These are phyloP conservation scores for Takifugu ocellatus DNA, from an alignment of 2,797 vertebrate genomes.

Conservation along the genomic window DNA sequence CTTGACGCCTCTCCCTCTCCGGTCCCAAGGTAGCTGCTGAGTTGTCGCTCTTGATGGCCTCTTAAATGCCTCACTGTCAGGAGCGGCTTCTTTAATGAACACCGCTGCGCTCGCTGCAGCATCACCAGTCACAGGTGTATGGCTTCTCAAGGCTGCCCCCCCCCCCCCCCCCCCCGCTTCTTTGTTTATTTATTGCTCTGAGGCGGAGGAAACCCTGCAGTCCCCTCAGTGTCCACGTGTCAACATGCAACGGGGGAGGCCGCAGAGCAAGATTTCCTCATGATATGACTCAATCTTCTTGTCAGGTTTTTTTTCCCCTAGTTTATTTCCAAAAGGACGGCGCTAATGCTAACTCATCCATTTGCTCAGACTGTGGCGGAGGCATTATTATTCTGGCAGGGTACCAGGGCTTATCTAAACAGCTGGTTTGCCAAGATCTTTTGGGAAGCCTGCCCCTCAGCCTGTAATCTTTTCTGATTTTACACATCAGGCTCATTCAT, in stretches of 20 bases:
- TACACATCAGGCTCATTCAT: slow-evolving; percentile 69
- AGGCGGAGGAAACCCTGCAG: slow-evolving; percentile 44
- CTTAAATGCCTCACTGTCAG: slow-evolving; percentile 74
- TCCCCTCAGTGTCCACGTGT: slow-evolving; percentile 52
- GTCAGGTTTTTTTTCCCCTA: slow-evolving; percentile 1
- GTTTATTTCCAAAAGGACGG: background rate
- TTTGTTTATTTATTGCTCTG: slow-evolving; percentile 72
- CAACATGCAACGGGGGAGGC: slow-evolving; percentile 40
- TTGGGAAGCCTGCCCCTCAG: slow-evolving; percentile 50
- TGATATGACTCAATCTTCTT: slow-evolving; percentile 36
- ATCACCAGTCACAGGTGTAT: slow-evolving; percentile 65
- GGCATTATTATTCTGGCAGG: slow-evolving; percentile 60
- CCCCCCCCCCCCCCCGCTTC: slow-evolving; percentile 10
- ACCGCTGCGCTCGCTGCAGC: slow-evolving; percentile 63
- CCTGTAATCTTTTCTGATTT: slow-evolving; percentile 71
- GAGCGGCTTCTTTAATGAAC: slow-evolving; percentile 71
- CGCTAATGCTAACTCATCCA: slow-evolving; percentile 11
- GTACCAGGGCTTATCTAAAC: slow-evolving; percentile 56
- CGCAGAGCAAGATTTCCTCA: slow-evolving; percentile 31
- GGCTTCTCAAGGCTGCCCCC: slow-evolving; percentile 51
- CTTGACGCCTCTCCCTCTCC: slow-evolving; percentile 68
- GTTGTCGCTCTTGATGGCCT: slow-evolving; percentile 71
- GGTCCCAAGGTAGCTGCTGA: slow-evolving; percentile 67
- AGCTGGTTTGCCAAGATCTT: slow-evolving; percentile 60
- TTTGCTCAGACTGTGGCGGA: slow-evolving; percentile 35